Conservation (phyloP, 2,113 vertebrate genomes). For the Lipophrys pholis region DNA sequence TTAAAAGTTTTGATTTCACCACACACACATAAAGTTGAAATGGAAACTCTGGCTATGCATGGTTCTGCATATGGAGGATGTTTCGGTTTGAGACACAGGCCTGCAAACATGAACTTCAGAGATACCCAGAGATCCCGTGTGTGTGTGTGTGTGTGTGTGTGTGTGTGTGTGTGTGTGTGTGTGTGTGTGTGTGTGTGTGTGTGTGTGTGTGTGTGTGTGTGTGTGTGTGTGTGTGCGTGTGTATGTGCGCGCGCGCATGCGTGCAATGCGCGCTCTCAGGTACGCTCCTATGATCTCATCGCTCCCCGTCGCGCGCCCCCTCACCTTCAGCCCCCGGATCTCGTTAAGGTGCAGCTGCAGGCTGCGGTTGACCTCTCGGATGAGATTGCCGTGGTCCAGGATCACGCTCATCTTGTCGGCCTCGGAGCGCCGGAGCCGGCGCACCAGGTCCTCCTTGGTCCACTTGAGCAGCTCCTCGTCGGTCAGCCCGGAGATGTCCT, state of each 20-base stretch:
- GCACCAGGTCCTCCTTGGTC: constrained; percentile 96
- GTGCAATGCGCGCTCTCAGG: constrained; percentile 67
- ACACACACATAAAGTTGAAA: no score
- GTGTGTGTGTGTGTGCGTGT: no score
- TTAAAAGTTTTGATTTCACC: no score
- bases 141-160: no score
- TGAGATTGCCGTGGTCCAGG: constrained; percentile 97
- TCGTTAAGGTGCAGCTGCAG: constrained; percentile 97
- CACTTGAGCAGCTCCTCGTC: constrained; percentile 96
- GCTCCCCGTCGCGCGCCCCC: constrained; percentile 55
- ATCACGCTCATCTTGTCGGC: constrained; percentile 99
- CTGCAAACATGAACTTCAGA: constrained; percentile 35
- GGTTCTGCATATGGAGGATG: no score
- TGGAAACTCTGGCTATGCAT: no score
- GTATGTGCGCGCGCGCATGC: no score
- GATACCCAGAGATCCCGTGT: constrained; percentile 10
- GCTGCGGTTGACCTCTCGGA: constrained; percentile 97
- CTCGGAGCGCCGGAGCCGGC: constrained; percentile 92
- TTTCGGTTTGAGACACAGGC: no score
- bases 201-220: no score
- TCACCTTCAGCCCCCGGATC: constrained; percentile 98
- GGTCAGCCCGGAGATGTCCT: constrained; percentile 92
- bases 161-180: no score
- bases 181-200: no score
- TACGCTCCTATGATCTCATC: constrained; percentile 80